Evolutionary conservation across 2,888 invertebrate species (phyloP), one percentile per base, ranked within the genome.

Genomic region (Caenorhabditis sulstoni): DNA sequence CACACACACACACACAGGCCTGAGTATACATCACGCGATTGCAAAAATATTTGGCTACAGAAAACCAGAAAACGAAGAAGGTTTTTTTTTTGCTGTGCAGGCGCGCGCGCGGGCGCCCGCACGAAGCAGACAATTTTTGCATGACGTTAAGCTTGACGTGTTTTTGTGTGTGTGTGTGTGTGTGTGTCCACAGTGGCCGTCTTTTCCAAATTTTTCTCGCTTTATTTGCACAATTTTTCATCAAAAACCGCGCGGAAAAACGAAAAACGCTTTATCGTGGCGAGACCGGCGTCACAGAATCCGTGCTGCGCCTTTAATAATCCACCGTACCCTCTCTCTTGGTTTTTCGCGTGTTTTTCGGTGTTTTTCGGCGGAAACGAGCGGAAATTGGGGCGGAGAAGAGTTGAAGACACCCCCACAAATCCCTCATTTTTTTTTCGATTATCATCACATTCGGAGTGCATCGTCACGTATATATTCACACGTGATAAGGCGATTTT

Each of bases 11-110:
- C 20, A 20, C 59, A 68, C 59, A 66, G 59, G 68, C 41, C 67
- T 68, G 68, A 68, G 68, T 68, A 68, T 68, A 68, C 68, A 68
- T 68, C 68, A 68, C 68, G 68, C 68, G 68, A 68, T 53, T 68
- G 68, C 68, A 68, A 68, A 68, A 68, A 68, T 68, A 68, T 68
- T 68, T 68, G 68, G 59, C 68, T 58, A 68, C 68, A 68, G 59
- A 68, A 68, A 68, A 68, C 68, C 68, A 68, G 68, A 68, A 68
- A 68, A 49, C 61, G 53, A 65, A 50, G 65, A 53, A 41, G 52
- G 52, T 62, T 64, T 64, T 41, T 52, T 65, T 52, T 53, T 53
- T 20, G 53, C 53, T 65, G 53, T 50, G 50, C 52, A 52, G 52
- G 52, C 65, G 65, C 65, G 53, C 64, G 53, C 64, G n/a, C n/a